Base-by-base conservation (phyloP, 2,797 vertebrate species). In the Esox lucius region DNA sequence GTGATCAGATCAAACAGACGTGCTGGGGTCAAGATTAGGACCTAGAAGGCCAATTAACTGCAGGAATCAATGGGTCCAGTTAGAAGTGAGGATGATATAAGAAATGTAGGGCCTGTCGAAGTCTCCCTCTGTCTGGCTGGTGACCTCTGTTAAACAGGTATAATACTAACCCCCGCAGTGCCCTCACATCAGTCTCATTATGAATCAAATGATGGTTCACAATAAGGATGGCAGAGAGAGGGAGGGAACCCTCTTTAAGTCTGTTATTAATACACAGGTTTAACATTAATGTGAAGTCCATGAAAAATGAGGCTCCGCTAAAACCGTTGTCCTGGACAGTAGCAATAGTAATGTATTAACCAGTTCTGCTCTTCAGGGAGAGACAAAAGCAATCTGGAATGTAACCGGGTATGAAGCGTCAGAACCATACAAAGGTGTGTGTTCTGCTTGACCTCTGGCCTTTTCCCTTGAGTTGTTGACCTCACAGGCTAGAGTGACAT, bases 21-120 rank as follows among this genome's bases (percentile, higher is more conserved):
- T 46, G 42, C 42, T 46, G 8, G 11, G 1, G 11, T 46, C 35
- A 3, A 39, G 35, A 39, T 39, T 12, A 46, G 42, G 42, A 46
- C 42, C 42, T 8, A 46, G 42, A 39, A 39, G n/a, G n/a, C n/a
- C n/a, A n/a, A n/a, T n/a, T 39, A 39, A 39, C 35, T 3, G 73
- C 19, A 56, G 13, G 49, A 12, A 56, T 66, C 56, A 48, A 53
- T 49, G 72, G 61, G 22, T 71, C 75, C 70, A 73, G 78, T 83
- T 78, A 75, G 74, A 53, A n/a, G 51, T 16, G 51, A 73, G 67
- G 68, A 81, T 75, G 81, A 83, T 69, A 56, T 66, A 83, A 13
- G 28, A 61, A 28, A 35, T 68, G 22, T 65, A 68, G 75, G 62
- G 22, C 19, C 33, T 49, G 74, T 65, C 67, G 31, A 31, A 59